Base-by-base conservation (phyloP, 2,797 vertebrate species). In the Australoheros facetus region DNA sequence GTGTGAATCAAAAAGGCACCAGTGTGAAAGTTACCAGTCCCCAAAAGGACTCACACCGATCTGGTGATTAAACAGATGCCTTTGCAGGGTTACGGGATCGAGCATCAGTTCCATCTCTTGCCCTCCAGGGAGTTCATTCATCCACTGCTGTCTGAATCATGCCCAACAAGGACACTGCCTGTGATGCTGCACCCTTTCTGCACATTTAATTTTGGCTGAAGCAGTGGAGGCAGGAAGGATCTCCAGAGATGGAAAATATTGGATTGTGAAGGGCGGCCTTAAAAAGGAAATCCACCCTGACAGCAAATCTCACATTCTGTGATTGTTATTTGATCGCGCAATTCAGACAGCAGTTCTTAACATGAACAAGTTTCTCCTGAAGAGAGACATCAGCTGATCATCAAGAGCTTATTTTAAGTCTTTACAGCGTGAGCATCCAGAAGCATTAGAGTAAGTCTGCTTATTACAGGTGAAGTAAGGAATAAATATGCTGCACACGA, bases 21-120 rank as follows among this genome's bases (percentile, higher is more conserved):
- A 79, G 78, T 87, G 85, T 73, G 57, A 85, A 90, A 81, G 85
- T 78, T 77, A 75, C 79, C 81, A 45, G 71, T 90, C 79, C 80
- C 71, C 69, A 62, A 60, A 21, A 53, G 79, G 84, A 86, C 88
- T 92, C 93, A 94, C 90, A 91, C 94, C 90, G 94, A 71, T 89
- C 77, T 28, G 64, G 79, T 93, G 93, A 95, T 95, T 92, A 90
- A 91, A 84, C 81, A 90, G 90, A 94, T 93, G 90, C 93, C 91
- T 91, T 89, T 82, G 11, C 86, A 59, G 73, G 74, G 86, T 89
- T 81, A 81, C 88, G 80, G 66, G 82, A 51, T 71, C 28, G 53
- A 85, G 77, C 77, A 75, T 91, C 93, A 87, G 88, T 79, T 83
- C 60, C 21, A 78, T 90, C 90, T 88, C 81, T 80, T 70, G 86